phyloP scores from a whole-genome alignment of 1,140 invertebrate species.

The Pseudomyrmex flavicornis region DNA sequence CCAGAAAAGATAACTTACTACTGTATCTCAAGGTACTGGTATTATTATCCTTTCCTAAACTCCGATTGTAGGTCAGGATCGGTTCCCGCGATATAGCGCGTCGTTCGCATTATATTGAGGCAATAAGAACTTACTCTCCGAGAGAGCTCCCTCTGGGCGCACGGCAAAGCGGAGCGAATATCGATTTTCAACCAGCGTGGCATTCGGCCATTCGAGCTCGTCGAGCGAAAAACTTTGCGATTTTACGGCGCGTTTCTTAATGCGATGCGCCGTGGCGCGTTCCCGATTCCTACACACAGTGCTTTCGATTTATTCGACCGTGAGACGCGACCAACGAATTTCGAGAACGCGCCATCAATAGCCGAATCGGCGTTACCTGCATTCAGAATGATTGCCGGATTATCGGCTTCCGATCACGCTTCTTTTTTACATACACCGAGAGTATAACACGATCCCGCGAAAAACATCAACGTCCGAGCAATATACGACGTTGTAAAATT shows the following conservation, averaged over 20 bases:
- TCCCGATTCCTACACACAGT: background rate
- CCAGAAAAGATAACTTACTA: background rate
- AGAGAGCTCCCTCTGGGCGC: slow-evolving; percentile 4
- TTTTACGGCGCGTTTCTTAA: slow-evolving; percentile 51
- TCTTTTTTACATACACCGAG: slow-evolving; percentile 19
- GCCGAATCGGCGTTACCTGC: slow-evolving; percentile 30
- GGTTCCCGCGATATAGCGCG: slow-evolving; percentile 37
- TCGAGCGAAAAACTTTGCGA: slow-evolving; percentile 49
- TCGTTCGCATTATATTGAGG: slow-evolving; percentile 43
- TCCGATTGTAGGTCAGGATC: slow-evolving; percentile 56
- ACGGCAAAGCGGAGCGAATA: slow-evolving; percentile 41
- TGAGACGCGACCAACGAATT: slow-evolving; percentile 43
- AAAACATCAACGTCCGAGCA: slow-evolving; percentile 14
- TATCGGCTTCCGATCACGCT: slow-evolving; percentile 49
- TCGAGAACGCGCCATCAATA: slow-evolving; percentile 20
- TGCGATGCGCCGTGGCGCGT: slow-evolving; percentile 31
- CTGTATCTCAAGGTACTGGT: background rate
- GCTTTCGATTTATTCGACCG: slow-evolving; percentile 46
- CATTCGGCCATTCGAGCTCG: slow-evolving; percentile 47
- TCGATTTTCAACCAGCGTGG: slow-evolving; percentile 42
- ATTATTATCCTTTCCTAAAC: background rate
- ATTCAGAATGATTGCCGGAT: slow-evolving; percentile 37
- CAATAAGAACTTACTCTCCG: slow-evolving; percentile 36
- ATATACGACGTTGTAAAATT: slow-evolving; percentile 12
- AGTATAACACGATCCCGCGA: slow-evolving; percentile 17